Percentiles rank a stretch among this genome's conserved stretches.
These are phyloP conservation scores for Semnopithecus entellus DNA, from an alignment of 2,113 vertebrate species.

Conservation along the genomic window DNA sequence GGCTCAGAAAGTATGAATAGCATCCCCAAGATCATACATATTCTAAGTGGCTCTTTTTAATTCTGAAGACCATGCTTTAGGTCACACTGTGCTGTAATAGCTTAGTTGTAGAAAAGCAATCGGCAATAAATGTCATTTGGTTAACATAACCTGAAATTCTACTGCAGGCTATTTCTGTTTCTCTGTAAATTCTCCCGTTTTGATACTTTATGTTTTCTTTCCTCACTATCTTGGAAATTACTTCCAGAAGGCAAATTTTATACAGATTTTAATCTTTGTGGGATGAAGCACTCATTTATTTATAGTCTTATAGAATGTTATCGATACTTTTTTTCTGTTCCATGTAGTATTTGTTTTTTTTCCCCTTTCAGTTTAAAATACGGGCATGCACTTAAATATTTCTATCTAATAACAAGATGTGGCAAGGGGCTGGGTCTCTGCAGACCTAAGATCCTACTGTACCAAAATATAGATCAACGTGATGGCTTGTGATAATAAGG, in stretches of 20 bases:
- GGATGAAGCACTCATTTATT: neutral
- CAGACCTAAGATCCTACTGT: neutral
- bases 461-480: neutral
- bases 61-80: neutral
- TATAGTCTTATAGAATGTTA: neutral
- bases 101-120: neutral
- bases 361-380: neutral
- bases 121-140: neutral
- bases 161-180: neutral
- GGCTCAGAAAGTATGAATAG: neutral
- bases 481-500: slow-evolving; percentile 2
- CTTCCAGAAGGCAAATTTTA: neutral
- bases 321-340: neutral
- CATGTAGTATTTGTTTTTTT: neutral
- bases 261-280: neutral
- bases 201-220: neutral
- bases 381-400: neutral
- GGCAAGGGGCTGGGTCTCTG: neutral
- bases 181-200: neutral
- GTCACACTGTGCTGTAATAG: neutral
- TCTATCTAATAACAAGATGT: neutral
- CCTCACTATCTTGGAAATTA: neutral
- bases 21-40: neutral
- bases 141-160: neutral
- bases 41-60: neutral